Conservation (phyloP, 2,797 vertebrate species). For the Oophaga sylvatica region DNA sequence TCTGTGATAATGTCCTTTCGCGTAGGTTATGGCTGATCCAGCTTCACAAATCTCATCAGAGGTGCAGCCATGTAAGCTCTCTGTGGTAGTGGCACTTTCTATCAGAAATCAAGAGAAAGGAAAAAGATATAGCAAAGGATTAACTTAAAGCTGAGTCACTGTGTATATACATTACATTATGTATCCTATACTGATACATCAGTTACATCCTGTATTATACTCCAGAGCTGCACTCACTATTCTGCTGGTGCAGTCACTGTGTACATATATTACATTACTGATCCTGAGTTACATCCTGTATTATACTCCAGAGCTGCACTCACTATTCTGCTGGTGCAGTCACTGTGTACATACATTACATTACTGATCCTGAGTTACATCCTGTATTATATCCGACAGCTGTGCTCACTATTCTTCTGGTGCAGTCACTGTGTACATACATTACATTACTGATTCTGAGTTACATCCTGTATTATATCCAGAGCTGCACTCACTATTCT, state of each 20-base stretch:
- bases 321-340: background rate
- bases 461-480: too few relatives aligned
- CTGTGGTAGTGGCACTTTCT: background rate
- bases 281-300: too few relatives aligned
- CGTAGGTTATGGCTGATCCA: background rate
- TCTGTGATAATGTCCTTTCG: background rate
- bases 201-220: background rate
- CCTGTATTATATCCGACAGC: too few relatives aligned
- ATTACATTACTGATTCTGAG: too few relatives aligned
- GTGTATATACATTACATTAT: background rate
- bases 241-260: background rate
- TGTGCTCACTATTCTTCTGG: too few relatives aligned
- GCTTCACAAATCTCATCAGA: constrained; percentile 6
- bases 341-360: background rate
- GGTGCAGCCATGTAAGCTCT: constrained; percentile 21
- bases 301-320: too few relatives aligned
- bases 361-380: too few relatives aligned
- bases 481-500: too few relatives aligned
- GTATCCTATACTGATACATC: background rate
- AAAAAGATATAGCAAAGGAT: background rate
- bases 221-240: constrained; percentile 4
- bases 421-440: too few relatives aligned
- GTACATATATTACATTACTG: background rate
- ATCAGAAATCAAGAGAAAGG: background rate
- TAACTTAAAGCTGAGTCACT: background rate